Evolutionary conservation across 2,113 vertebrate genomes (phyloP).

Genomic region (Sarotherodon lohbergeri): DNA sequence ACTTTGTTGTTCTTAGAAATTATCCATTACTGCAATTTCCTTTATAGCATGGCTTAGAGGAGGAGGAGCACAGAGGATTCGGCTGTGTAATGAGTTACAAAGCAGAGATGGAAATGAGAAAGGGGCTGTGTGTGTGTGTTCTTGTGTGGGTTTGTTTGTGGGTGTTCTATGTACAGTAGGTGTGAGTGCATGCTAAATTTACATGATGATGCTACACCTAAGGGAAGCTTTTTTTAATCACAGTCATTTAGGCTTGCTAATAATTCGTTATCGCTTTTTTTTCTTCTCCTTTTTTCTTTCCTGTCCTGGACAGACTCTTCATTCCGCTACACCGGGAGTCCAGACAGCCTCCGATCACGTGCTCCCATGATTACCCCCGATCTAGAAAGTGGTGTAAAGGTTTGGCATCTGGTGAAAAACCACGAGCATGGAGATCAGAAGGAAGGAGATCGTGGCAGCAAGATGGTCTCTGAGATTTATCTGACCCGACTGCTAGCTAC

Average conservation of each 20-base stretch:
- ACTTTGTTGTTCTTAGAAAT: constrained; percentile 26
- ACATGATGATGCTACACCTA: neutral
- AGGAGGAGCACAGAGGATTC: neutral
- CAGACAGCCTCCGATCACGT: constrained; percentile 94
- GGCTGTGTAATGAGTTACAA: constrained; percentile 31
- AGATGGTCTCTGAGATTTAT: constrained; percentile 99
- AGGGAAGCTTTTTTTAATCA: neutral
- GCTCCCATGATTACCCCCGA: constrained; percentile 98
- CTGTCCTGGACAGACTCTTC: constrained; percentile 80
- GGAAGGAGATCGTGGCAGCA: constrained; percentile 94
- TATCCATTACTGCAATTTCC: constrained; percentile 35
- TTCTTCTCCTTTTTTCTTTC: neutral
- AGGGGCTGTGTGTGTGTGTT: neutral
- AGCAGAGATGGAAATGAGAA: neutral
- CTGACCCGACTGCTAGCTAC: constrained; percentile 93
- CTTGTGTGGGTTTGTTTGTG: neutral
- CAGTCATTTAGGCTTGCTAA: neutral
- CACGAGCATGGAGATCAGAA: constrained; percentile 98
- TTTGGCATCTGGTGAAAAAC: constrained; percentile 98
- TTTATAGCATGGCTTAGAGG: neutral
- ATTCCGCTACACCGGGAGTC: constrained; percentile 95
- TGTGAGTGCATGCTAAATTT: neutral
- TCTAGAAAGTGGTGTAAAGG: constrained; percentile 93
- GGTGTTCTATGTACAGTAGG: neutral
- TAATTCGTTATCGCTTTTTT: neutral